phyloP scores from a whole-genome alignment of 2,113 vertebrate species.

The Megaceryle maxima region DNA sequence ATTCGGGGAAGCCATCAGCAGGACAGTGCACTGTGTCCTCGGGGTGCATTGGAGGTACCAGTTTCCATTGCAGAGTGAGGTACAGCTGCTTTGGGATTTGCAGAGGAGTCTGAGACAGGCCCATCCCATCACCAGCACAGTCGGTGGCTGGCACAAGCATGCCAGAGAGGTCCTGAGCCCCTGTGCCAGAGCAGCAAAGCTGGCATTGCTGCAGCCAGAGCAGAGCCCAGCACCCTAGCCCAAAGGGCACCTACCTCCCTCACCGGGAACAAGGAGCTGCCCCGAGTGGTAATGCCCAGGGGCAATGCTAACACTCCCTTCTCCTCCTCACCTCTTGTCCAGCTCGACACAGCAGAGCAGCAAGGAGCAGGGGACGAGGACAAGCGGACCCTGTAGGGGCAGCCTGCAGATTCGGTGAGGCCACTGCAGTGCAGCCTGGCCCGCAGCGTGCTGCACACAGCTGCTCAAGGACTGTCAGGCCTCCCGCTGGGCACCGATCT shows the following conservation, averaged over 20 bases:
- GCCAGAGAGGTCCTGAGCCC: not conserved
- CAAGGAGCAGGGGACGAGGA: not conserved
- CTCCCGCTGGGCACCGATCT: slow-evolving; percentile 36
- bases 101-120: not conserved
- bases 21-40: not conserved
- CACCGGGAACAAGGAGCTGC: not conserved
- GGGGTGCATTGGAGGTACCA: fast-evolving
- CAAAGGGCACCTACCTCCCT: not conserved
- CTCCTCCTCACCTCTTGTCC: fast-evolving
- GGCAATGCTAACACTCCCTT: not conserved
- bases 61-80: not conserved
- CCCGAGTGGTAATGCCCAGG: not conserved
- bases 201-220: not conserved
- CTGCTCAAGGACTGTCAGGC: not conserved
- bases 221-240: not conserved
- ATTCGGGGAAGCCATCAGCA: not conserved
- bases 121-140: fast-evolving
- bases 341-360: fast-evolving
- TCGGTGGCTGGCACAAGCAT: fast-evolving
- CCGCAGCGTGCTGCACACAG: not conserved
- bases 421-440: not conserved
- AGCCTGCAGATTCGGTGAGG: not conserved
- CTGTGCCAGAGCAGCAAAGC: not conserved
- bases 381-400: not conserved
- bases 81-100: not conserved